phyloP scores from a whole-genome alignment of 2,888 invertebrate species.

The Protophormia terraenovae region DNA sequence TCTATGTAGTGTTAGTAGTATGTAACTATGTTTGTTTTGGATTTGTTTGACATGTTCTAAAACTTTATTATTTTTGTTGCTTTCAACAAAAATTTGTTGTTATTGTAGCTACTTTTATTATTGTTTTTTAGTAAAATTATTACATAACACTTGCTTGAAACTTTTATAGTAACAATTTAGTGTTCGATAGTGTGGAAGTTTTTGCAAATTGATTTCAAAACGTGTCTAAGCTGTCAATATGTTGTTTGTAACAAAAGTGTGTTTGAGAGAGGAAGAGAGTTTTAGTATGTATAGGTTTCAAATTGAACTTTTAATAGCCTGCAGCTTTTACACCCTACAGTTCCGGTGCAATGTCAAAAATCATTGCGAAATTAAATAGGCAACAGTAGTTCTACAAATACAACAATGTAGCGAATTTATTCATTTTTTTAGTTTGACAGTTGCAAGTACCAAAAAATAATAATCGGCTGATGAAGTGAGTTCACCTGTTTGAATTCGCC shows the following conservation, averaged over 20 bases:
- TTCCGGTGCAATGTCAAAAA: too few relatives aligned
- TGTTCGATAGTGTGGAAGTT: constrained; percentile 59
- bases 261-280: not conserved
- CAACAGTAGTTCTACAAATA: too few relatives aligned
- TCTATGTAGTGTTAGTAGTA: too few relatives aligned
- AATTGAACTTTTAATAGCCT: not conserved
- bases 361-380: too few relatives aligned
- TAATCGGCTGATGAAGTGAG: too few relatives aligned
- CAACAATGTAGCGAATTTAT: too few relatives aligned
- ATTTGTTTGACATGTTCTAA: not conserved
- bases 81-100: not conserved
- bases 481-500: too few relatives aligned
- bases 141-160: constrained; percentile 18
- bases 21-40: not conserved
- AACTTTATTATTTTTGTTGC: not conserved
- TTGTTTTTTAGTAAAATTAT: not conserved
- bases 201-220: constrained; percentile 58
- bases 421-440: too few relatives aligned
- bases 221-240: constrained; percentile 33
- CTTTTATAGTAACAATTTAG: constrained; percentile 24
- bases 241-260: not conserved
- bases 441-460: too few relatives aligned
- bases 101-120: too few relatives aligned
- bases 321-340: too few relatives aligned
- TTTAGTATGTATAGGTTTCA: not conserved